Evolutionary conservation across 2,797 vertebrate genomes (phyloP).

Genomic region (Philypnodon macrostomus): DNA sequence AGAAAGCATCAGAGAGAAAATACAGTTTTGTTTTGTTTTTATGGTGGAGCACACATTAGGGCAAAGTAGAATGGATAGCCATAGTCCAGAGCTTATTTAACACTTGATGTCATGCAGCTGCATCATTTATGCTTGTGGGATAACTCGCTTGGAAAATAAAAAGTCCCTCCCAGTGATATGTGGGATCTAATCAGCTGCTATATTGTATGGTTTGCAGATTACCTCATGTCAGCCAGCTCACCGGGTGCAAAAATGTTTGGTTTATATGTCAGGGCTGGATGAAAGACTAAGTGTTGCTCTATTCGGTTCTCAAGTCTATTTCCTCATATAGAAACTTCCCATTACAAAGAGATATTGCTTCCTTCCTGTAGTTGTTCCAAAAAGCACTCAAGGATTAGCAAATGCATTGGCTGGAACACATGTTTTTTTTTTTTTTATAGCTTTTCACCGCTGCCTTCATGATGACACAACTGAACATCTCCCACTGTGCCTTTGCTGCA

Average conservation of each 20-base stretch:
- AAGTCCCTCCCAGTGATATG: constrained; percentile 67
- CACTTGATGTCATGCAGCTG: constrained; percentile 74
- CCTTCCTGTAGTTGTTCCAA: constrained; percentile 14
- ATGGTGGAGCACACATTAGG: constrained; percentile 67
- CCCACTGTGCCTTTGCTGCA: constrained; percentile 44
- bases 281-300: constrained; percentile 23
- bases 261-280: constrained; percentile 49
- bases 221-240: constrained; percentile 52
- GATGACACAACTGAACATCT: not conserved
- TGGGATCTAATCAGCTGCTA: constrained; percentile 59
- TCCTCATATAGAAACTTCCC: constrained; percentile 33
- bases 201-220: constrained; percentile 57
- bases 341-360: constrained; percentile 39
- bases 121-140: constrained; percentile 70
- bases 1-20: constrained; percentile 65
- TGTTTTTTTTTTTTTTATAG: constrained; percentile 23
- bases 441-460: constrained; percentile 6
- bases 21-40: no score
- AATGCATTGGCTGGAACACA: constrained; percentile 19
- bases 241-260: constrained; percentile 37
- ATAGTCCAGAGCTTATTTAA: constrained; percentile 75
- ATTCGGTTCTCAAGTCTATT: constrained; percentile 24
- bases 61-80: constrained; percentile 75
- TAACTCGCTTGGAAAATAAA: constrained; percentile 79
- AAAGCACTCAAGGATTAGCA: constrained; percentile 15